Evolutionary conservation across 2,797 vertebrate species (phyloP), one percentile per base, ranked within the genome.

Genomic region (Parauchenoglanis punctatus): DNA sequence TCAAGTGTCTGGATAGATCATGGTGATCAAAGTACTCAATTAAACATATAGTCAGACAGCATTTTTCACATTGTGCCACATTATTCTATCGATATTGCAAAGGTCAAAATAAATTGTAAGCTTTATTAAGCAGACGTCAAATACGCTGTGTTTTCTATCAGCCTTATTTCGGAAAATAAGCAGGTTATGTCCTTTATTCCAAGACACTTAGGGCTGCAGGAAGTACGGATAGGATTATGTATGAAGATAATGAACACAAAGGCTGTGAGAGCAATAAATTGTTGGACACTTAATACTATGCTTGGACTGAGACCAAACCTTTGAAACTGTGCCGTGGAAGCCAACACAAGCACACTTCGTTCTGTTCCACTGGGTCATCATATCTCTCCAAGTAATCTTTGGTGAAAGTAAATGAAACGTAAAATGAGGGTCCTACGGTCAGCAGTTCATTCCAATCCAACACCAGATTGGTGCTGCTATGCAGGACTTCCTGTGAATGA

Each of bases 211-310:
- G 46, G 49, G 20, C 18, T 54, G 28, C 28, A 68, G 81, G 58
- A 85, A 49, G 56, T 63, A 35, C 3, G n/a, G 52, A 61, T 2
- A 59, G 68, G 23, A 10, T 49, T 76, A 23, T 28, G 72, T 77
- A 11, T 28, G 44, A 85, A 85, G 84, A 52, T 85, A 85, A 85
- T 76, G n/a, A 85, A 70, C 35, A 46, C 81, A 88, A 85, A 85
- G 87, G 70, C 77, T 87, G n/a, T 12, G 72, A 76, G 68, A 54
- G 85, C 7, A 35, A 84, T 91, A 94, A 75, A 54, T 65, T 88
- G 2, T 89, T 90, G 90, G 91, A 93, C 90, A 92, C 94, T 94
- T 94, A 94, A 94, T 94, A 92, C 90, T 90, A 90, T 49, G 87
- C 88, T 91, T 93, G 80, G 91, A 90, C 31, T 3, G 65, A 68